A percentile compares a stretch with the other conserved stretches of the same genome.
Evolutionary conservation across 2,113 vertebrate genomes (phyloP).

Genomic region (Tinamus guttatus): DNA sequence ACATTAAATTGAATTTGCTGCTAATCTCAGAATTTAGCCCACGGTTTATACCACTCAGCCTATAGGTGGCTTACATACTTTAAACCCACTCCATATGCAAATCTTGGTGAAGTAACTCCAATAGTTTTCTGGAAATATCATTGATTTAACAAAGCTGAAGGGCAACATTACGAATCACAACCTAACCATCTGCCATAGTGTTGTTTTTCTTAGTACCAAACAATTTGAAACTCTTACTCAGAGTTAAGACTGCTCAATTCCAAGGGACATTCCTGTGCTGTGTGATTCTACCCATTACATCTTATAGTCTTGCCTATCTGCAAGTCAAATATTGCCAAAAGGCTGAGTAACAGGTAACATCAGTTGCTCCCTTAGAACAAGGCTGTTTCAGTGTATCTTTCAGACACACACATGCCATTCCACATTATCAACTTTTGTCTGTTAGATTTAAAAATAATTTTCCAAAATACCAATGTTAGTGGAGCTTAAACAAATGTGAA

Average conservation of each 20-base stretch:
- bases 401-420: not conserved
- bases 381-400: not conserved
- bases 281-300: not conserved
- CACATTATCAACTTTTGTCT: not conserved
- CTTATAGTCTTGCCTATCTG: not conserved
- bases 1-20: not conserved
- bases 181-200: not conserved
- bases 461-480: not conserved
- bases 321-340: not conserved
- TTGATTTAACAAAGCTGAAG: not conserved
- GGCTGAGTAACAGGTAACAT: not conserved
- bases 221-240: not conserved
- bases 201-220: accelerated
- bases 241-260: not conserved
- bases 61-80: not conserved
- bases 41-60: not conserved
- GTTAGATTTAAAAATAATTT: not conserved
- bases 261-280: not conserved
- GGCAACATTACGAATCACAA: not conserved
- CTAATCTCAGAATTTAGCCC: not conserved
- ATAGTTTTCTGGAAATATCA: not conserved
- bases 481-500: not conserved
- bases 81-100: not conserved
- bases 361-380: not conserved
- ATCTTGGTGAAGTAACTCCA: not conserved